Evolutionary conservation across 1,140 invertebrate species (phyloP).

Genomic region (Zeugodacus cucurbitae): DNA sequence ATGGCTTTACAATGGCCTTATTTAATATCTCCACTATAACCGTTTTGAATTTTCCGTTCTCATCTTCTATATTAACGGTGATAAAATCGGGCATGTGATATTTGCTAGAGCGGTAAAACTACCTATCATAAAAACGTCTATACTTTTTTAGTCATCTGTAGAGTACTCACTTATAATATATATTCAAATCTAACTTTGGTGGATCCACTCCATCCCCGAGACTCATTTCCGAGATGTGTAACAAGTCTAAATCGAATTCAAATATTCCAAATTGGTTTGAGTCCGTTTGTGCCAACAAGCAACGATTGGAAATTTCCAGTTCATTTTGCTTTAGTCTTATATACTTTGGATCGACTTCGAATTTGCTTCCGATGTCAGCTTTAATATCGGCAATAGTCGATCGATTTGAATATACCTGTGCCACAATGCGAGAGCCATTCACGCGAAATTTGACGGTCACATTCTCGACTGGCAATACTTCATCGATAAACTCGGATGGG

Average conservation of each 20-base stretch:
- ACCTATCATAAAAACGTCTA: conserved; percentile 6
- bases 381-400: conserved; percentile 60
- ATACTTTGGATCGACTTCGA: conserved; percentile 53
- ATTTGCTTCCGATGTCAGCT: conserved; percentile 57
- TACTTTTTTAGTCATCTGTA: neutral
- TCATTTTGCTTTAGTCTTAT: conserved; percentile 52
- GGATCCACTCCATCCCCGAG: neutral
- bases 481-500: conserved; percentile 38
- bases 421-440: conserved; percentile 53
- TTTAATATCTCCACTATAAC: conserved; percentile 70
- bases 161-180: conserved; percentile 60
- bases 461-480: conserved; percentile 49
- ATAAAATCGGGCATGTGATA: conserved; percentile 67
- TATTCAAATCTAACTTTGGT: conserved; percentile 52
- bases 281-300: conserved; percentile 49
- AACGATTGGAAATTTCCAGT: conserved; percentile 47
- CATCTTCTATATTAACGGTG: conserved; percentile 65
- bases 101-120: conserved; percentile 50
- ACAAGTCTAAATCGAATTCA: conserved; percentile 52
- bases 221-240: neutral
- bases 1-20: conserved; percentile 69
- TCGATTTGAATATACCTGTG: conserved; percentile 63
- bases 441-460: conserved; percentile 63
- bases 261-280: conserved; percentile 62
- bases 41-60: conserved; percentile 61